Evolutionary conservation across 2,888 invertebrate genomes (phyloP).

Genomic region (Dasysyrphus albostriatus): DNA sequence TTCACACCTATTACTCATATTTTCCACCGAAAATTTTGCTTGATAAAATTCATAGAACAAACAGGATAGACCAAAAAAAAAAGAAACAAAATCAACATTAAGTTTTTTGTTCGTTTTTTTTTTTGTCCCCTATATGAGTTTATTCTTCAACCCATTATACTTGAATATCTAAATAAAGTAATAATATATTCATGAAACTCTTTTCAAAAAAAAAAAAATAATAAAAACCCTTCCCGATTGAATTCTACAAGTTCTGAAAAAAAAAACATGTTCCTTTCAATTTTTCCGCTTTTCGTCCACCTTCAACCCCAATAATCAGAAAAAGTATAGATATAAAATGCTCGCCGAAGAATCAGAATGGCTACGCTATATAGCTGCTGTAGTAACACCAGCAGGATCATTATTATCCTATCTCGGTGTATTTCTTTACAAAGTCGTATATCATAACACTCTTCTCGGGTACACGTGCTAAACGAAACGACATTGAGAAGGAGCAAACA

Average conservation of each 20-base stretch:
- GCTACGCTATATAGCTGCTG: background rate
- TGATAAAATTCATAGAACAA: constrained; percentile 25
- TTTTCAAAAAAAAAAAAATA: constrained; percentile 21
- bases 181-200: constrained; percentile 76
- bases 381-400: constrained; percentile 40
- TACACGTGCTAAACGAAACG: constrained; percentile 76
- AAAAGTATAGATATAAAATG: constrained; percentile 36
- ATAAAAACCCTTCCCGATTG: constrained; percentile 59
- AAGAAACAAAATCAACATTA: constrained; percentile 48
- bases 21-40: constrained; percentile 9
- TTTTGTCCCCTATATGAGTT: constrained; percentile 42
- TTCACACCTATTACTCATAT: constrained; percentile 51
- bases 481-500: constrained; percentile 69
- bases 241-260: constrained; percentile 46
- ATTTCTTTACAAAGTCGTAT: constrained; percentile 39
- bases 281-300: constrained; percentile 38
- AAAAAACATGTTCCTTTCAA: constrained; percentile 8
- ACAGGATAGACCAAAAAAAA: constrained; percentile 14
- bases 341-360: constrained; percentile 53
- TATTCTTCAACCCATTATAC: constrained; percentile 50
- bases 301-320: constrained; percentile 52
- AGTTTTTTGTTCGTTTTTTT: background rate
- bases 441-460: constrained; percentile 56
- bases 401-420: constrained; percentile 52
- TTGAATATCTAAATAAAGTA: constrained; percentile 68